Evolutionary conservation across 2,888 invertebrate species (phyloP).

Genomic region (Hydrotaea diabolus): DNA sequence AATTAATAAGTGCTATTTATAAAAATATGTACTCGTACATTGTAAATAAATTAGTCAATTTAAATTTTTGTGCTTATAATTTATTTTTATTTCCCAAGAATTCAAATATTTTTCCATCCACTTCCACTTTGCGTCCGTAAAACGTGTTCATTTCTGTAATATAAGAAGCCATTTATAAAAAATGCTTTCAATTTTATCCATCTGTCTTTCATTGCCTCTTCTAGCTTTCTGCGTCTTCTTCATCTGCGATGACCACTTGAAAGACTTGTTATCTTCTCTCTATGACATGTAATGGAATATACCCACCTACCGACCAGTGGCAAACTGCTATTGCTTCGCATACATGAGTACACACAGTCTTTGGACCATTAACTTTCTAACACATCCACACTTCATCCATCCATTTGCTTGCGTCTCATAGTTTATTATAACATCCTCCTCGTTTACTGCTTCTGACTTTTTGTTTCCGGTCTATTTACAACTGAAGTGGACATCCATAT

Average conservation of each 20-base stretch:
- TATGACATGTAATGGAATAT: neutral
- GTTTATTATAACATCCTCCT: constrained; percentile 8
- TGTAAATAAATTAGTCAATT: no score
- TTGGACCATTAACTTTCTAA: constrained; percentile 43
- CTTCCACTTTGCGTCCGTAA: no score
- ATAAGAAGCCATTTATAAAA: neutral
- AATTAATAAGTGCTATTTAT: no score
- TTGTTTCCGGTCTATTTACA: neutral
- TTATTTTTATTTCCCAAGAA: no score
- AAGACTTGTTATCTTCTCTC: constrained; percentile 1
- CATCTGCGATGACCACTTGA: neutral
- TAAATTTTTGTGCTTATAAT: no score
- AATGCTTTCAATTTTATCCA: neutral
- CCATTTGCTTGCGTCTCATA: neutral
- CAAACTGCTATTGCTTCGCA: constrained; percentile 39
- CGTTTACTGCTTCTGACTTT: neutral
- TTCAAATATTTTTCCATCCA: no score
- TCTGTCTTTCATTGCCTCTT: neutral
- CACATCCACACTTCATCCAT: no score
- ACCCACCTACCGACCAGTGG: neutral
- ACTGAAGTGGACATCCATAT: neutral
- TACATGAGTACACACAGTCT: constrained; percentile 43
- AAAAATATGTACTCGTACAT: no score
- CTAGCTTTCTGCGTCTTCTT: neutral
- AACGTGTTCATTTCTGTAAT: no score